phyloP scores from a whole-genome alignment of 2,113 vertebrate genomes.

The Gorsachius goisagi region DNA sequence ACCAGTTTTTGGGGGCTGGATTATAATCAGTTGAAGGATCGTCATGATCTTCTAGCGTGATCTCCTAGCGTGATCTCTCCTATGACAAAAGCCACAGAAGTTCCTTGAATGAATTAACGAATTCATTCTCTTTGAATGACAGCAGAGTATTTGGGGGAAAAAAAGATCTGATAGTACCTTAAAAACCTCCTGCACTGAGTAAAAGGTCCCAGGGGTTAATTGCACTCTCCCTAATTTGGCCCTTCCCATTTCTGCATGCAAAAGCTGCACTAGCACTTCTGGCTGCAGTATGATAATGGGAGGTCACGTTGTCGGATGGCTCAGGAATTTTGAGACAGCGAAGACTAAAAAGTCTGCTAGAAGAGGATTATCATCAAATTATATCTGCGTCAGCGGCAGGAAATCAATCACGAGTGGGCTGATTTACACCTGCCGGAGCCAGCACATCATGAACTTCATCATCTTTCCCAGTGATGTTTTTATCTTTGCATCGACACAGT shows the following conservation, averaged over 20 bases:
- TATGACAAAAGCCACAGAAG: not conserved
- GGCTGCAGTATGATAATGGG: not conserved
- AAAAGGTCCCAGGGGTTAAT: not conserved
- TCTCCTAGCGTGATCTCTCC: not conserved
- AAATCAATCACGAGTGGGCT: conserved; percentile 16
- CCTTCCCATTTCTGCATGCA: not conserved
- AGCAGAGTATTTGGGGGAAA: accelerated
- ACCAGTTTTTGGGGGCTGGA: not conserved
- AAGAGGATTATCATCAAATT: not conserved
- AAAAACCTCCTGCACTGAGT: not conserved
- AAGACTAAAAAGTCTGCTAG: not conserved
- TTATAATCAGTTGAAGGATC: not conserved
- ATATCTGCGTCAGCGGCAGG: not conserved
- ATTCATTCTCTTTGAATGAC: not conserved
- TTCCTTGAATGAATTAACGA: not conserved
- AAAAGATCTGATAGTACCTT: not conserved
- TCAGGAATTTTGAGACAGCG: not conserved
- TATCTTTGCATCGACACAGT: not conserved
- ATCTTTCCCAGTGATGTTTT: conserved; percentile 14
- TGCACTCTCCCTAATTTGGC: not conserved
- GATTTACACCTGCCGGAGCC: conserved; percentile 31
- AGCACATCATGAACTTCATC: not conserved
- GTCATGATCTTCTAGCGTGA: not conserved
- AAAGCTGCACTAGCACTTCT: not conserved
- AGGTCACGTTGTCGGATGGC: accelerated